Base-by-base conservation (phyloP, 2,888 invertebrate genomes). In the Harmothoe impar region DNA sequence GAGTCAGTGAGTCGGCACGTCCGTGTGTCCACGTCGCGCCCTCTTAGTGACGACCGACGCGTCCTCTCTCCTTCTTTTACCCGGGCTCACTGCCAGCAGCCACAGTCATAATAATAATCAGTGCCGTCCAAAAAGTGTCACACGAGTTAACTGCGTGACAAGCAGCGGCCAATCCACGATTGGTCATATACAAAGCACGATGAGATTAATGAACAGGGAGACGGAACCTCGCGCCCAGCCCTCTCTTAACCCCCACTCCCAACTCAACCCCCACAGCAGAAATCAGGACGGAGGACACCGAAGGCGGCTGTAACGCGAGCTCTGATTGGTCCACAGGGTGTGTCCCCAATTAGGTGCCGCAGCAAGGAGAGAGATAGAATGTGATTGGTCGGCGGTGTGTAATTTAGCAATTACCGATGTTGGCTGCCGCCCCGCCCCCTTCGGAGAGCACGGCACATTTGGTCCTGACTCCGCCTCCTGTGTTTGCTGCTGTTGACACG, bases 91-190 rank as follows among this genome's bases (percentile, higher is more conserved):
- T 84, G n/a, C 43, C 43, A 84, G 43, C 35, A 43, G 51, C 35
- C 17, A 15, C 84, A 84, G 84, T 84, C 43, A 84, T 51, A 84
- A 84, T 51, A 84, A 84, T 72, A 84, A 33, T 84, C 35, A 43
- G n/a, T 3, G 56, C 88, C 88, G 29, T 23, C 12, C 17, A 62
- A 89, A 62, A 89, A 89, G 89, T 89, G 72, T 35, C 89, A n/a
- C 56, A 89, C 89, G 31, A 89, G 89, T 89, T 89, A 89, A 89
- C 51, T 68, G 72, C 89, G 51, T 72, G 62, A 89, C 89, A 89
- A 89, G 68, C 56, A 89, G 33, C 33, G 89, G 72, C 89, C 68
- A 89, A 62, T 89, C 89, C 51, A 54, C 89, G 89, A 89, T 89
- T 89, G 89, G 89, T 54, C 89, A 89, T 89, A 89, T 89, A 89